Conservation (phyloP, 2,113 vertebrate species). For the Phodopus roborovskii region DNA sequence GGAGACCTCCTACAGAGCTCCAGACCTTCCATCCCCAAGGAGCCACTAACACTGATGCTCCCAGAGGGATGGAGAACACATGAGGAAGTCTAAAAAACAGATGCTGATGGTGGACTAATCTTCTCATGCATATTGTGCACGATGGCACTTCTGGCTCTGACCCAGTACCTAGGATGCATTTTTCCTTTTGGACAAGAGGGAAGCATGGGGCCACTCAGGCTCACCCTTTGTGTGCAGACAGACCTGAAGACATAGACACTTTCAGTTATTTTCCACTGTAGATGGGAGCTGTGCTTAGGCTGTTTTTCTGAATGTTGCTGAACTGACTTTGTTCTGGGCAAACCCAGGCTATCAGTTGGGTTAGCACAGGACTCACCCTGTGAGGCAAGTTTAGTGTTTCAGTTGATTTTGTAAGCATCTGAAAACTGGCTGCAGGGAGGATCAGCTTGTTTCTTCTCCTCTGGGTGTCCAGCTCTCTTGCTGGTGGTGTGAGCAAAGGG, state of each 20-base stretch:
- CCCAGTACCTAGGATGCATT: neutral
- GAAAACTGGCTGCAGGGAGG: neutral
- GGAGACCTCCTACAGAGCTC: neutral
- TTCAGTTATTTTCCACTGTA: too few species aligned
- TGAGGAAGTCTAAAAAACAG: neutral
- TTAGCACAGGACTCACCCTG: neutral
- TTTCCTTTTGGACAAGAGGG: neutral
- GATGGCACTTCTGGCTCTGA: neutral
- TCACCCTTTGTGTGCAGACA: neutral
- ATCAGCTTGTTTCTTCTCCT: neutral
- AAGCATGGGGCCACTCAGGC: neutral
- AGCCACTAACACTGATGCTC: neutral
- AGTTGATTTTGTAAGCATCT: neutral
- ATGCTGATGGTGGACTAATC: neutral
- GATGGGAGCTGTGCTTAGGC: too few species aligned
- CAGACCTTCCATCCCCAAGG: neutral
- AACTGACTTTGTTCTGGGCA: neutral
- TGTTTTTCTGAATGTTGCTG: neutral
- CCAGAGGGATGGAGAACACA: neutral
- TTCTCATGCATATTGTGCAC: neutral
- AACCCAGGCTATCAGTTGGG: neutral
- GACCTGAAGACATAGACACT: neutral
- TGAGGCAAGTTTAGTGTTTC: neutral
- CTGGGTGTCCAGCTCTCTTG: neutral
- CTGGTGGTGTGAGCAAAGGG: neutral